Evolutionary conservation across 2,888 invertebrate species (phyloP).

Genomic region (Nomada flava): DNA sequence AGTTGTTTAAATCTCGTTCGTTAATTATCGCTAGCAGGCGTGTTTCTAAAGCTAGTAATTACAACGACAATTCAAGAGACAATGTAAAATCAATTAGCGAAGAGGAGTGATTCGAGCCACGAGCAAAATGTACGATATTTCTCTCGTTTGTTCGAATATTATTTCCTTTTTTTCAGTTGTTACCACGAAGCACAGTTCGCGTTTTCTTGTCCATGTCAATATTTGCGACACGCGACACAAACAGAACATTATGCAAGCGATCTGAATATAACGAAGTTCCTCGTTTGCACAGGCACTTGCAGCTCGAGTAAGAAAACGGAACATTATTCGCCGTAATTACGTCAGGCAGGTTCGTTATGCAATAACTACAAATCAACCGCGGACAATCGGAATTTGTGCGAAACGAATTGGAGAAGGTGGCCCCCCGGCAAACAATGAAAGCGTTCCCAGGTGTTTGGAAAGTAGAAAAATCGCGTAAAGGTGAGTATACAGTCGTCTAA

Average conservation of each 20-base stretch:
- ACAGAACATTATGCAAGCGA: constrained; percentile 11
- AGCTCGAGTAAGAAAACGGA: constrained; percentile 16
- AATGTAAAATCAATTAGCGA: constrained; percentile 24
- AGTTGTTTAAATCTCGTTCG: not conserved
- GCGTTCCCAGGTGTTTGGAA: not conserved
- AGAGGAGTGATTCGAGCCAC: not conserved
- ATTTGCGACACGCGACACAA: not conserved
- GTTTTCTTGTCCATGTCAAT: not conserved
- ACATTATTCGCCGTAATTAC: constrained; percentile 51
- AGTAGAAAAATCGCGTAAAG: too few species aligned
- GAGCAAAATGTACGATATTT: not conserved
- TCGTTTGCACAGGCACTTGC: constrained; percentile 10
- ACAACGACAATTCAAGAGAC: not conserved
- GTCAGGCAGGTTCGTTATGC: constrained; percentile 48
- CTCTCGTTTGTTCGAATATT: not conserved
- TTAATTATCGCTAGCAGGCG: not conserved
- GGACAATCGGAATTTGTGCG: not conserved
- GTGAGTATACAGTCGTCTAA: not conserved
- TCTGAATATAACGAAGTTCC: constrained; percentile 22
- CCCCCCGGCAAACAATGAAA: not conserved
- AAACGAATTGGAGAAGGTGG: not conserved
- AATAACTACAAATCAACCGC: constrained; percentile 20
- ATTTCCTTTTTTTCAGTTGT: too few species aligned
- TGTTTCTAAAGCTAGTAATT: constrained; percentile 8
- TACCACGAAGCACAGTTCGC: not conserved